Conservation (phyloP, 2,888 invertebrate species). For the Synergus umbraculus region DNA sequence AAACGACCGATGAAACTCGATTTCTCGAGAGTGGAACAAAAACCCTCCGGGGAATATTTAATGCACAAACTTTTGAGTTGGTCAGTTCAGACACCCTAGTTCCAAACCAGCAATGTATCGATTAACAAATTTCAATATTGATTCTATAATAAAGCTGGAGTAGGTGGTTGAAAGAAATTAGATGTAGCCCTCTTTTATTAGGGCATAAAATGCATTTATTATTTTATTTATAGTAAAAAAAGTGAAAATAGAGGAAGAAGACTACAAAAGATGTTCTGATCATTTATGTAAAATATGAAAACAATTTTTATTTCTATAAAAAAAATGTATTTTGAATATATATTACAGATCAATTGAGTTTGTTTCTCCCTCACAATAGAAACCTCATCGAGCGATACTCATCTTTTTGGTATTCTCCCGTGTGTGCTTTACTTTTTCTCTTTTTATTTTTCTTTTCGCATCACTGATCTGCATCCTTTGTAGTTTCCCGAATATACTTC, state of each 20-base stretch:
- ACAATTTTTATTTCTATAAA: background rate
- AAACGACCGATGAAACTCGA: slow-evolving; percentile 8
- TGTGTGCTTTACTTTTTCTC: slow-evolving; percentile 31
- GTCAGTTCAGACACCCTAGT: slow-evolving; percentile 6
- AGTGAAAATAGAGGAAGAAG: no score
- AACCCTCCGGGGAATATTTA: slow-evolving; percentile 16
- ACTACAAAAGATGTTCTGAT: background rate
- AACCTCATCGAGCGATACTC: slow-evolving; percentile 34
- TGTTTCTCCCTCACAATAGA: background rate
- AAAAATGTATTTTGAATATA: background rate
- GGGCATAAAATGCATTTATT: background rate
- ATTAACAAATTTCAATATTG: slow-evolving; percentile 8
- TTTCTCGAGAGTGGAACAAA: slow-evolving; percentile 13
- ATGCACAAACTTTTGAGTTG: slow-evolving; percentile 28
- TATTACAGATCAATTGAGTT: background rate
- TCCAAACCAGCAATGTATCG: slow-evolving; percentile 15
- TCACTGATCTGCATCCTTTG: slow-evolving; percentile 29
- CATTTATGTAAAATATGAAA: background rate
- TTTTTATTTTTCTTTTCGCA: slow-evolving; percentile 22
- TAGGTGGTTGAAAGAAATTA: background rate
- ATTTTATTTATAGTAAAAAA: background rate
- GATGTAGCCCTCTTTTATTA: background rate
- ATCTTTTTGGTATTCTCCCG: slow-evolving; percentile 23
- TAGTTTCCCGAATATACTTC: slow-evolving; percentile 19
- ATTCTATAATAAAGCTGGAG: background rate